Evolutionary conservation across 2,888 invertebrate genomes (phyloP).

Genomic region (Pollenia angustigena): DNA sequence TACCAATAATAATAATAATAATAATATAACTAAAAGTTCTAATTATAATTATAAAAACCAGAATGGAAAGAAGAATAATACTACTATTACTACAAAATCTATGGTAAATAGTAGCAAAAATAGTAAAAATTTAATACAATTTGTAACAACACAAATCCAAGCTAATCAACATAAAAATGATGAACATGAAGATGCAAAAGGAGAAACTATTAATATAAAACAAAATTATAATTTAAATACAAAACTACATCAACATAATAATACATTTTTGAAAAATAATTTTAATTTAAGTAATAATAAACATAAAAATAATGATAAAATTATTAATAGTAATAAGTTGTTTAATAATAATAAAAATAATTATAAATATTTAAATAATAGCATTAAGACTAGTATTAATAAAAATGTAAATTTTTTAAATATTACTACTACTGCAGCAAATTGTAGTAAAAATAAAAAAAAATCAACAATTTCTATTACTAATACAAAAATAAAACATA

Average conservation of each 20-base stretch:
- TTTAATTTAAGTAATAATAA: conserved; percentile 43
- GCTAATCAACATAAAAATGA: conserved; percentile 28
- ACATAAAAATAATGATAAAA: conserved; percentile 52
- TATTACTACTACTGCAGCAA: conserved; percentile 63
- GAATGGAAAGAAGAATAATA: conserved; percentile 31
- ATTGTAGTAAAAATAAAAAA: conserved; percentile 60
- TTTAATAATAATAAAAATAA: conserved; percentile 70
- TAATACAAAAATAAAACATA: conserved; percentile 69
- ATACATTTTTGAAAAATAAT: conserved; percentile 38
- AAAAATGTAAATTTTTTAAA: conserved; percentile 73
- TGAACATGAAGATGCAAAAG: conserved; percentile 44
- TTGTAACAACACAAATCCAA: conserved; percentile 32
- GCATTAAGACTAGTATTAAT: conserved; percentile 72
- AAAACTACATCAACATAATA: conserved; percentile 36
- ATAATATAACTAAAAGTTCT: conserved; percentile 32
- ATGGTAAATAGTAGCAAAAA: conserved; percentile 30
- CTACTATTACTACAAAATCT: conserved; percentile 14
- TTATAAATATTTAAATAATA: conserved; percentile 71
- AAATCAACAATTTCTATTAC: conserved; percentile 57
- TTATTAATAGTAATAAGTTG: conserved; percentile 60
- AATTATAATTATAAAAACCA: conserved; percentile 21
- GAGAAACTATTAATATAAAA: conserved; percentile 51
- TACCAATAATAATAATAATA: conserved; percentile 62
- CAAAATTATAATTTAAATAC: conserved; percentile 44
- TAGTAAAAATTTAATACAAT: conserved; percentile 55